Base-by-base conservation (phyloP, 2,113 vertebrate genomes). In the Forbesichthys papilliferus region DNA sequence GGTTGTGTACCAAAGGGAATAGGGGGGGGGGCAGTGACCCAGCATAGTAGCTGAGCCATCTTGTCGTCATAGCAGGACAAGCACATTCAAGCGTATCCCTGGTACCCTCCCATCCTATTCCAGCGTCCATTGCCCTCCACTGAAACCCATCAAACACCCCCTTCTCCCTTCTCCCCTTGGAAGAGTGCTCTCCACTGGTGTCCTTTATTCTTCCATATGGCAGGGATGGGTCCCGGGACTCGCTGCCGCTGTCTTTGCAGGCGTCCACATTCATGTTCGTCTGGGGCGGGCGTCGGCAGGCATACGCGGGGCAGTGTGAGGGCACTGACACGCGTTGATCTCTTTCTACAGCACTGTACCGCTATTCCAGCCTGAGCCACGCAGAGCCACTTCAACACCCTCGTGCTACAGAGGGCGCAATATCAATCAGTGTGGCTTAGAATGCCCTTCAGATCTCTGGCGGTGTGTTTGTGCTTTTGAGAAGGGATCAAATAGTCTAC, bases 21-120 rank as follows among this genome's bases (percentile, higher is more conserved):
- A 14, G 64, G 71, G 51, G 56, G 57, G 68, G 76, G 67, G 79
- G 77, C 64, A 33, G 75, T 78, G 81, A 86, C 87, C 85, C 80
- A 84, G 88, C 27, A 27, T 85, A 71, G 80, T 82, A 75, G 84
- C 81, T 87, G 82, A 86, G 88, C 88, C 88, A 90, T 86, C 90
- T 90, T 92, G 90, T 90, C 90, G 86, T 92, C 90, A 88, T 91
- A 89, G 90, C 87, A 82, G 90, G 91, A 90, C 89, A 84, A 90
- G 88, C 88, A 90, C 89, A 90, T 91, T 91, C 81, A 89, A 88
- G 80, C 87, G 78, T 90, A 89, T 90, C 87, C 90, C 78, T 80
- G 68, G 85, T 83, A 79, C 81, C 87, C 90, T 89, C 90, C 90
- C 90, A 89, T 87, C 90, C 86, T 81, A 88, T 92, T 88, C 81